Base-by-base conservation (phyloP, 2,888 invertebrate genomes). In the Polydrusus cervinus region DNA sequence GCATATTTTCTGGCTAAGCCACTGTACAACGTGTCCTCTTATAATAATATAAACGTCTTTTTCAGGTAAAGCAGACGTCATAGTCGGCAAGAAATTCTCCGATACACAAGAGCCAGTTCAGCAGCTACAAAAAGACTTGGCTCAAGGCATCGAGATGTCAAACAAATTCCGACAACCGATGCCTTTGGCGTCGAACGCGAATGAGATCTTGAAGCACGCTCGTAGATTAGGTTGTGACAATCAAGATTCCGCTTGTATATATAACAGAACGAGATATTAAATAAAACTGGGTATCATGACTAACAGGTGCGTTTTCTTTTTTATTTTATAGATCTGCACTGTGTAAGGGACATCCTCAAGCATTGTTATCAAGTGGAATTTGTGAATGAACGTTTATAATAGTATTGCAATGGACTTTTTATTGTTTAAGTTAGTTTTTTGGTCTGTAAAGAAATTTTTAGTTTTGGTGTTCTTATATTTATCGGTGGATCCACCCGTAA, bases 181-280 rank as follows among this genome's bases (percentile, higher is more conserved):
- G 82, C 95, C 96, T 25, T 90, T 98, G 67, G 94, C 97, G 0
- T 95, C 97, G 53, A 93, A 96, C 79, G 95, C 97, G 78, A 98
- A 98, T 88, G 98, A 98, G 90, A 94, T 97, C 82, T 97, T 96
- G 89, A 98, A 98, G 88, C 96, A 97, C 87, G 97, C 97, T 81
- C 95, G 97, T 87, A 93, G 97, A 77, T 92, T 97, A 82, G 97
- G 97, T 18, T 97, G 97, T 87, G 95, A 95, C 51, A 94, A 95
- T 84, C 95, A 97, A 86, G 98, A 98, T 88, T 95, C 95, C 11
- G 94, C 97, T 80, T 96, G 97, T 78, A 96, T 98, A 78, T 97
- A 96, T 88, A 94, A 96, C 84, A 90, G 95, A 82, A 94, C 95
- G 80, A 90, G 95, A 85, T 95, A 95, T 92, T 97, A 45, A 60